Conservation (phyloP, 2,113 vertebrate genomes). For the Brachirus orientalis region DNA sequence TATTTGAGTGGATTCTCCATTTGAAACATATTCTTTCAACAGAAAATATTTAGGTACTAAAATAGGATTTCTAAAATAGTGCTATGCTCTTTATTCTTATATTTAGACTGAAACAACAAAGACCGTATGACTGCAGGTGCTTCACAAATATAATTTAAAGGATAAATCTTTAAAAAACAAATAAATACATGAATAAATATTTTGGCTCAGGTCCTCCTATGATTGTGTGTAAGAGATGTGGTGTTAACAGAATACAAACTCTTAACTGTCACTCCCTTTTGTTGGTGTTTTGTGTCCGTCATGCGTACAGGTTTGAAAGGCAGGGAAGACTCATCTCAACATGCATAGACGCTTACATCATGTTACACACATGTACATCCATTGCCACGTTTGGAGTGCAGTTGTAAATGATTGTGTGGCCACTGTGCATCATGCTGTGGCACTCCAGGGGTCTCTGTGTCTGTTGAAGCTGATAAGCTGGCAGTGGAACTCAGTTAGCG, state of each 20-base stretch:
- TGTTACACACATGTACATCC: conserved; percentile 1
- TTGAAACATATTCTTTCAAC: conserved; percentile 7
- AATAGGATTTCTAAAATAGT: conserved; percentile 46
- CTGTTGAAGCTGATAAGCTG: conserved; percentile 94
- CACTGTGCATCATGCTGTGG: conserved; percentile 49
- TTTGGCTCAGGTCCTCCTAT: conserved; percentile 13
- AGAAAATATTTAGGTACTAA: conserved; percentile 32
- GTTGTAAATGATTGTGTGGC: neutral
- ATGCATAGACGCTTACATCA: neutral
- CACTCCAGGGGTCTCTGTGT: conserved; percentile 92
- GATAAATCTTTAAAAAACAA: conserved; percentile 27
- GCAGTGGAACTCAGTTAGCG: conserved; percentile 97
- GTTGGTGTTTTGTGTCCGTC: conserved; percentile 4
- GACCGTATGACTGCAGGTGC: conserved; percentile 2
- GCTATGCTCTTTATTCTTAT: conserved; percentile 26
- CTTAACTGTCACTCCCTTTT: conserved; percentile 22
- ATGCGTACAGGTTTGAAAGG: conserved; percentile 30
- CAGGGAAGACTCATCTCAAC: neutral
- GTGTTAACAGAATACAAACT: conserved; percentile 12
- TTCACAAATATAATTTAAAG: conserved; percentile 16
- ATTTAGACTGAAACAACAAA: conserved; percentile 22
- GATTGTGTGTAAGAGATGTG: conserved; percentile 21
- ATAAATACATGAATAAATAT: conserved; percentile 22
- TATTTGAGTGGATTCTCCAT: conserved; percentile 12
- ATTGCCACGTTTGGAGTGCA: conserved; percentile 3